These are phyloP conservation scores for Cherax destructor DNA, from an alignment of 1,140 invertebrate species.

Conservation along the genomic window DNA sequence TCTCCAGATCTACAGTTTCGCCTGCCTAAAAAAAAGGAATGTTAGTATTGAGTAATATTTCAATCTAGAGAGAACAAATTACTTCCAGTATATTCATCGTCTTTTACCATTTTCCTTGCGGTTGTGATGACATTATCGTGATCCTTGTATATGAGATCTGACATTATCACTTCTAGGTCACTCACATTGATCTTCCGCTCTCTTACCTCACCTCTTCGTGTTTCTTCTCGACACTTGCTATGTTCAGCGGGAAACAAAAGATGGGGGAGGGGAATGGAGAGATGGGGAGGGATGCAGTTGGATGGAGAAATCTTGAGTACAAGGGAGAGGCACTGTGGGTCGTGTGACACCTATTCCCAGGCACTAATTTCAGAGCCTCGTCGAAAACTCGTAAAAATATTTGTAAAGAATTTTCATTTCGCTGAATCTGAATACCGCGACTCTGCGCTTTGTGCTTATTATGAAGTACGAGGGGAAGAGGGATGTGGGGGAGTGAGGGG, in stretches of 20 bases:
- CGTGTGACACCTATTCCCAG: background rate
- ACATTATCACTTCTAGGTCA: too few species aligned
- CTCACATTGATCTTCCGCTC: too few species aligned
- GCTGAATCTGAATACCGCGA: background rate
- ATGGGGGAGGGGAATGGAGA: background rate
- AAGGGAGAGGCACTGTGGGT: background rate
- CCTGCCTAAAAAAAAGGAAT: too few species aligned
- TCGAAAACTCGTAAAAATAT: background rate
- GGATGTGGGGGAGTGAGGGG: background rate
- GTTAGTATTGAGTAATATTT: too few species aligned
- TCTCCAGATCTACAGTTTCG: too few species aligned
- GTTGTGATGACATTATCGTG: too few species aligned
- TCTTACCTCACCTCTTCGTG: background rate
- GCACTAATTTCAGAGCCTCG: background rate
- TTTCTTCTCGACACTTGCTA: background rate
- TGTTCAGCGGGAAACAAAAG: background rate
- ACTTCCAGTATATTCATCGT: too few species aligned
- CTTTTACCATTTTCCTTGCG: too few species aligned
- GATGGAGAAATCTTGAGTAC: background rate
- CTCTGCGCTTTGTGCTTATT: background rate
- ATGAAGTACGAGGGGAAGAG: background rate
- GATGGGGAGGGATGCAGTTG: too few species aligned
- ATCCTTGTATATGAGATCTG: too few species aligned
- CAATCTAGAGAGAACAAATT: too few species aligned
- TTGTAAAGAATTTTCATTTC: conserved; percentile 4